A percentile compares a stretch with the other conserved stretches of the same genome.
These are phyloP conservation scores for Pammene fasciana DNA, from an alignment of 2,888 invertebrate genomes.

Conservation along the genomic window DNA sequence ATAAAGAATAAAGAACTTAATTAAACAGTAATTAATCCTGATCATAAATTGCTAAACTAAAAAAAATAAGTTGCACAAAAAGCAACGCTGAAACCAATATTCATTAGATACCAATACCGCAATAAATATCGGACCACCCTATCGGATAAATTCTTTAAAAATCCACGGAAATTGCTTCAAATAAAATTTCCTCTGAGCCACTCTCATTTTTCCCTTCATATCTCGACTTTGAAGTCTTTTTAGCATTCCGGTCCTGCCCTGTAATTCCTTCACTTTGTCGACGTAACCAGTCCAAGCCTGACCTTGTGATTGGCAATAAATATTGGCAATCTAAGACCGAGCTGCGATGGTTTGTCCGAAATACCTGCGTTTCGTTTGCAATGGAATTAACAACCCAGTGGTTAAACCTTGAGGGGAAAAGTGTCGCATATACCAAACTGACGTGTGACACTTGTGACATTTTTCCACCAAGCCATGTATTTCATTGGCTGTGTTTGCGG, in stretches of 20 bases:
- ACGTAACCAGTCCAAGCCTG: background rate
- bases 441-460: background rate
- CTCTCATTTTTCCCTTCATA: slow-evolving; percentile 39
- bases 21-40: background rate
- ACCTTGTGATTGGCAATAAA: background rate
- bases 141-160: slow-evolving; percentile 40
- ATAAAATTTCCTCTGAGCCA: slow-evolving; percentile 39
- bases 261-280: background rate
- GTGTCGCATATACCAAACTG: background rate
- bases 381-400: background rate
- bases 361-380: background rate
- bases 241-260: slow-evolving; percentile 25
- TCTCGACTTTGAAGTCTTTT: slow-evolving; percentile 35
- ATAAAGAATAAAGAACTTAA: no score
- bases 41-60: background rate
- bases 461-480: no score
- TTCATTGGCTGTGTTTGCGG: no score
- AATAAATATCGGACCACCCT: slow-evolving; percentile 17
- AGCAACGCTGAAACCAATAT: background rate
- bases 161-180: slow-evolving; percentile 40
- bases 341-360: background rate
- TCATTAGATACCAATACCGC: slow-evolving; percentile 18
- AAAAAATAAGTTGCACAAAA: background rate
- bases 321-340: background rate
- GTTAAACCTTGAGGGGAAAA: background rate